phyloP scores from a whole-genome alignment of 2,797 vertebrate species.

The Rhinatrema bivittatum region DNA sequence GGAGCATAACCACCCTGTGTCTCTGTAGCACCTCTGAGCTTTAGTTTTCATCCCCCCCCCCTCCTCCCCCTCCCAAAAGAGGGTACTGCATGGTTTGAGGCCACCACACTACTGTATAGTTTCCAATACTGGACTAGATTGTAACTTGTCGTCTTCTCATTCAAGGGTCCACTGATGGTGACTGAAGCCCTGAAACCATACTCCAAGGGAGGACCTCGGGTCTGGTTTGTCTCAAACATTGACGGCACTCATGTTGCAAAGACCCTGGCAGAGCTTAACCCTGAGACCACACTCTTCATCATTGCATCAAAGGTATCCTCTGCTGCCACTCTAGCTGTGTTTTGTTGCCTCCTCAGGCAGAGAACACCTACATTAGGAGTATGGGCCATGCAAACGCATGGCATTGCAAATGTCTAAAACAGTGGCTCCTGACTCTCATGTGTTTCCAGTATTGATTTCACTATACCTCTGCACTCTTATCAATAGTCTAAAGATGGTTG shows the following conservation, averaged over 20 bases:
- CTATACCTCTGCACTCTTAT: too few species aligned
- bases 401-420: too few species aligned
- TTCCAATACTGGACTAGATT: neutral
- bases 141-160: neutral
- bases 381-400: too few species aligned
- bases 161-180: constrained; percentile 92
- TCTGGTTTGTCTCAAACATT: constrained; percentile 97
- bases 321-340: neutral
- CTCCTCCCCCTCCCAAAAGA: neutral
- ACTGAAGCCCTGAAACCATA: constrained; percentile 91
- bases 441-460: too few species aligned
- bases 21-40: too few species aligned
- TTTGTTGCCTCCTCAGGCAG: neutral
- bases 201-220: constrained; percentile 78
- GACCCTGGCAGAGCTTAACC: constrained; percentile 78
- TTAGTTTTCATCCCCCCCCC: neutral
- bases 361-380: too few species aligned
- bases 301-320: constrained; percentile 84
- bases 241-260: constrained; percentile 93
- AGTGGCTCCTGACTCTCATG: too few species aligned
- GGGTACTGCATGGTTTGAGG: too few species aligned
- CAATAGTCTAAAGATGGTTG: too few species aligned
- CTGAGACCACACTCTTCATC: constrained; percentile 87
- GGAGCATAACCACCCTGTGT: too few species aligned
- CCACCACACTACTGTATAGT: too few species aligned